Conservation (phyloP, 2,888 invertebrate species). For the Sussaba pulchella region DNA sequence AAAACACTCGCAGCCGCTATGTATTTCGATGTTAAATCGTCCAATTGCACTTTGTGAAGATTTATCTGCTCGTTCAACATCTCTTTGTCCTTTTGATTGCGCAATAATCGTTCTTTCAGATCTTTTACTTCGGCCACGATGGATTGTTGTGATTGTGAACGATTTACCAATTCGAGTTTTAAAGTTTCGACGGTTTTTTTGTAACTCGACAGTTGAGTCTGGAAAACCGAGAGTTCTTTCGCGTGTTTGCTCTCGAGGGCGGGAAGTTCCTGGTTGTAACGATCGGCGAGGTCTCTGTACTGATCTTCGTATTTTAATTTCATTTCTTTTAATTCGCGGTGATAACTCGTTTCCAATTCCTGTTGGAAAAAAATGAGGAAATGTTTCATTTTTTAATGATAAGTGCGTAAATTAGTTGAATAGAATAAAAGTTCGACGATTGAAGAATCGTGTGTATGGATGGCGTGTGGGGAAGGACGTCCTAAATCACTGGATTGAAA, state of each 20-base stretch:
- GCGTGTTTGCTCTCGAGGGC: conserved; percentile 78
- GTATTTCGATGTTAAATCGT: conserved; percentile 81
- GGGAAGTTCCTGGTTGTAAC: conserved; percentile 76
- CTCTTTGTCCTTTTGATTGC: conserved; percentile 75
- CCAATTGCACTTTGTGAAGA: conserved; percentile 78
- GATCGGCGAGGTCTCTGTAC: conserved; percentile 72
- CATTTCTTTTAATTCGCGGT: conserved; percentile 73
- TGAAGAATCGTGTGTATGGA: too few species aligned
- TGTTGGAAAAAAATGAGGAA: conserved; percentile 56
- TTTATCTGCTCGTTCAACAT: conserved; percentile 78
- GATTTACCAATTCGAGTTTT: conserved; percentile 78
- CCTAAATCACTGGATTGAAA: too few species aligned
- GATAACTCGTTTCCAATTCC: conserved; percentile 74
- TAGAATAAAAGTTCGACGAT: too few species aligned
- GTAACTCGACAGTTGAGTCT: conserved; percentile 77
- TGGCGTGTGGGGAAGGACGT: too few species aligned
- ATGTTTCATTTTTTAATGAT: too few species aligned
- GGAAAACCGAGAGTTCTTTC: conserved; percentile 80
- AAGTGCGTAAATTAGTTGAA: too few species aligned
- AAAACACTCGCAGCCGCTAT: conserved; percentile 77
- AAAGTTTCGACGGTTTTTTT: conserved; percentile 79
- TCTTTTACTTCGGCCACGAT: conserved; percentile 73
- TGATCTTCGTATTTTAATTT: conserved; percentile 76
- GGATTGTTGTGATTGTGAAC: conserved; percentile 73
- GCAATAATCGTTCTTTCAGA: conserved; percentile 73